Conservation (phyloP, 2,888 invertebrate genomes). For the Odontomyia ornata region DNA sequence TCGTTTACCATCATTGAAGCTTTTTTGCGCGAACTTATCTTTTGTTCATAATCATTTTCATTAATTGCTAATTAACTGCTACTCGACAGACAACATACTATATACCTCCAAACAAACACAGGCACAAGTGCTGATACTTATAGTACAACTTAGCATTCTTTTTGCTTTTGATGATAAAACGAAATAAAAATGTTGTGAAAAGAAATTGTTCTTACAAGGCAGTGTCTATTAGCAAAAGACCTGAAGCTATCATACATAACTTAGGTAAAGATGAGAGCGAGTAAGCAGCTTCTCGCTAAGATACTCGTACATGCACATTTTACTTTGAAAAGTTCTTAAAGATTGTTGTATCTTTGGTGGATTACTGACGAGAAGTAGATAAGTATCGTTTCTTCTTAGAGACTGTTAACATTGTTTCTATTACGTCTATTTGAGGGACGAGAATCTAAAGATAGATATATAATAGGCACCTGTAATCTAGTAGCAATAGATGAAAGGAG, state of each 20-base stretch:
- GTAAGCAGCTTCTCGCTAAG: not conserved
- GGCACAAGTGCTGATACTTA: no score
- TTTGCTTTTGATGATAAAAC: not conserved
- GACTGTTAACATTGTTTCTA: slow-evolving; percentile 2
- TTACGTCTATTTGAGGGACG: not conserved
- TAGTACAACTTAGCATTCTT: no score
- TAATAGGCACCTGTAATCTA: not conserved
- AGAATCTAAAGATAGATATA: not conserved
- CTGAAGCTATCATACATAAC: not conserved
- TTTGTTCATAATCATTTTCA: slow-evolving; percentile 46
- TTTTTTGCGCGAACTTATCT: slow-evolving; percentile 38
- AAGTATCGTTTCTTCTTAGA: slow-evolving; percentile 8
- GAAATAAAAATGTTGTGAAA: slow-evolving; percentile 7
- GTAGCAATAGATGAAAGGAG: not conserved
- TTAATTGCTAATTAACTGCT: slow-evolving; percentile 46
- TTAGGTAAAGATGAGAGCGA: not conserved
- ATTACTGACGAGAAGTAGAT: slow-evolving; percentile 19
- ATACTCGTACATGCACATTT: not conserved
- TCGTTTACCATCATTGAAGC: not conserved
- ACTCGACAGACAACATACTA: slow-evolving; percentile 33
- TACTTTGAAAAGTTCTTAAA: slow-evolving; percentile 7
- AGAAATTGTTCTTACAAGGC: not conserved
- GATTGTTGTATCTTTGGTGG: slow-evolving; percentile 4
- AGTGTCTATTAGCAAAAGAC: slow-evolving; percentile 10
- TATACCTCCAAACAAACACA: not conserved